Evolutionary conservation across 1,140 invertebrate genomes (phyloP), one percentile per base, ranked within the genome.

Genomic region (Bombus consobrinus): DNA sequence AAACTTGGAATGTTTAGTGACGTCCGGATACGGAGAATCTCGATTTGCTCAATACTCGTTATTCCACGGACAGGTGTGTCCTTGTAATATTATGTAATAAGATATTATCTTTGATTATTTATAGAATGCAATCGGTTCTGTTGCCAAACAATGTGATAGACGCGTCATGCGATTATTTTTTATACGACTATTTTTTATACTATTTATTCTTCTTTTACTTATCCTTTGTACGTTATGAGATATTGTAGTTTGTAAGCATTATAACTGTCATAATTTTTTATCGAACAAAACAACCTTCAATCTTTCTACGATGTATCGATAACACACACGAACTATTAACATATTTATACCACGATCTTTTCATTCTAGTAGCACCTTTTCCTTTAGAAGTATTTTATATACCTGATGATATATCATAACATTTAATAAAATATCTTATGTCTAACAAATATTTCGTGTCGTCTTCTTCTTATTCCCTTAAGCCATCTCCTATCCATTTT

Each of bases 81-180:
- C 32, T 28, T 39, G 25, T 47, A 73, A 77, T 78, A 75, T 88
- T 89, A 77, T 78, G 53, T 78, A 85, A 77, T 74, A 69, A 88
- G 76, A 57, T 64, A 85, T 53, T 74, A 64, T 74, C 28, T 10
- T 75, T 10, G 62, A 41, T 41, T 88, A 85, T 85, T 88, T 88
- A 84, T 81, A 88, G 81, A 85, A 71, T 43, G 28, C 22, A 77
- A 77, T 9, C 59, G 43, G 1, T 83, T 47, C 34, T 84, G 85
- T 87, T 88, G 71, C 22, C 72, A 83, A 88, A 87, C 53, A 83
- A 83, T 88, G 86, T 64, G 87, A 88, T 81, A 88, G 39, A 88
- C 43, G 64, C 39, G 37, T 57, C 32, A 53, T 75, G 25, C 28
- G 13, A 41, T n/a, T 13, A 41, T 72, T 39, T 28, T 71, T 28